These are phyloP conservation scores for Gymnothorax javanicus DNA, from an alignment of 2,797 vertebrate genomes.

Conservation along the genomic window DNA sequence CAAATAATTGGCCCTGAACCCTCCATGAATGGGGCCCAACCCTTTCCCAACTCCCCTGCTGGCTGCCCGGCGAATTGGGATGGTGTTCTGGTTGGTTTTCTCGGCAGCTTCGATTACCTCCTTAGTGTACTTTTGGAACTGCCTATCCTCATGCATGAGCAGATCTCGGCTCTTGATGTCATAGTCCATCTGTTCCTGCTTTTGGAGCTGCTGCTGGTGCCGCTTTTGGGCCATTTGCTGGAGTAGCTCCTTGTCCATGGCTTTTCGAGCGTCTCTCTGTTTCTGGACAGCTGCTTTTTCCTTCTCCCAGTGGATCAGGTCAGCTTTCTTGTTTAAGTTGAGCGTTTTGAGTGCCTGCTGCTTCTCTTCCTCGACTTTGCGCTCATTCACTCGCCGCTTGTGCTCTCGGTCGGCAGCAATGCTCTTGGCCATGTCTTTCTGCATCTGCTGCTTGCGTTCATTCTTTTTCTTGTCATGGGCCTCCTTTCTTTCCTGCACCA, in stretches of 20 bases:
- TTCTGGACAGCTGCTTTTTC: not conserved
- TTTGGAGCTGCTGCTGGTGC: not conserved
- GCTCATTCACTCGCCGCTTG: not conserved
- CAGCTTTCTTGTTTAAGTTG: not conserved
- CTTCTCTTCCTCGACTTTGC: not conserved
- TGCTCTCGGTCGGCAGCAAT: not conserved
- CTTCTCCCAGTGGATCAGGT: not conserved
- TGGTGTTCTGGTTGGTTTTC: not conserved
- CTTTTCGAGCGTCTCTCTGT: not conserved
- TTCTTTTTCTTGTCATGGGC: not conserved
- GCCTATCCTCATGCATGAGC: not conserved
- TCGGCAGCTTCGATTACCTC: not conserved
- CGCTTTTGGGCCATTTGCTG: not conserved
- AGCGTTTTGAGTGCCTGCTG: not conserved
- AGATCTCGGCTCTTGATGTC: not conserved
- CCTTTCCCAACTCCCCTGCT: not conserved
- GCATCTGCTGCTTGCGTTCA: not conserved
- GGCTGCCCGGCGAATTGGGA: not conserved
- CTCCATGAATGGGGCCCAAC: not conserved
- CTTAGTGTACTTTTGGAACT: not conserved
- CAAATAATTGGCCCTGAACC: not conserved
- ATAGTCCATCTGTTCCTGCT: not conserved
- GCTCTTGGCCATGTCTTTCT: not conserved
- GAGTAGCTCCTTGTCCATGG: not conserved
- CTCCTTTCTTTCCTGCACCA: not conserved